phyloP scores from a whole-genome alignment of 2,797 vertebrate genomes.

The Emydoidea blandingii region DNA sequence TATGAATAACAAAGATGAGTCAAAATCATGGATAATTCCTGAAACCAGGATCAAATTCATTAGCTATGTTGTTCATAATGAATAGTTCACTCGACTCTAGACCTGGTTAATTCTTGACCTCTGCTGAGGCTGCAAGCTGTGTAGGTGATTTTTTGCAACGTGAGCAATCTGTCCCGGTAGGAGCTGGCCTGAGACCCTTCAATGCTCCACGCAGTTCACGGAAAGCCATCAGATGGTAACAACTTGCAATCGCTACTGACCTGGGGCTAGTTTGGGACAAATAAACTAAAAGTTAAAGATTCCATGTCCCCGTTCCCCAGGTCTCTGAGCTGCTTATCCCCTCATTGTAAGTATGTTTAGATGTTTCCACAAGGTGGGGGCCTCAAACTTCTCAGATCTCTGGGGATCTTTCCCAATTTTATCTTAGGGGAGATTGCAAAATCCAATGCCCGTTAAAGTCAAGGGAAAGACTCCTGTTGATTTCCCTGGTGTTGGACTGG shows the following conservation, averaged over 20 bases:
- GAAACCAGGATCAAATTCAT: not conserved
- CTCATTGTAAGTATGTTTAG: not conserved
- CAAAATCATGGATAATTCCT: not conserved
- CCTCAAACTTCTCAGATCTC: not conserved
- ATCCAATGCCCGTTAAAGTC: not conserved
- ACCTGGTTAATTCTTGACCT: not conserved
- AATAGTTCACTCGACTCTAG: not conserved
- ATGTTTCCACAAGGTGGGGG: not conserved
- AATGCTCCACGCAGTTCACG: not conserved
- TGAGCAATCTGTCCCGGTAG: not conserved
- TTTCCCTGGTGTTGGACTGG: not conserved
- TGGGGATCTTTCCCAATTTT: not conserved
- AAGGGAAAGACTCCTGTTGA: not conserved
- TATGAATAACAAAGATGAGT: not conserved
- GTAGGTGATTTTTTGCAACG: not conserved
- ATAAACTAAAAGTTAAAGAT: not conserved
- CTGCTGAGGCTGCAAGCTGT: not conserved
- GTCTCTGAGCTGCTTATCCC: not conserved
- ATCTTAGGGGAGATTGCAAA: not conserved
- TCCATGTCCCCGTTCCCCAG: not conserved
- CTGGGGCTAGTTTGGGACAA: not conserved
- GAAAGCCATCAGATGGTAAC: not conserved
- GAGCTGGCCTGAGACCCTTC: not conserved
- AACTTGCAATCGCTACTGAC: not conserved
- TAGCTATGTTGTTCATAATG: not conserved